Conservation (phyloP, 2,797 vertebrate genomes). For the Neomorphus geoffroyi region DNA sequence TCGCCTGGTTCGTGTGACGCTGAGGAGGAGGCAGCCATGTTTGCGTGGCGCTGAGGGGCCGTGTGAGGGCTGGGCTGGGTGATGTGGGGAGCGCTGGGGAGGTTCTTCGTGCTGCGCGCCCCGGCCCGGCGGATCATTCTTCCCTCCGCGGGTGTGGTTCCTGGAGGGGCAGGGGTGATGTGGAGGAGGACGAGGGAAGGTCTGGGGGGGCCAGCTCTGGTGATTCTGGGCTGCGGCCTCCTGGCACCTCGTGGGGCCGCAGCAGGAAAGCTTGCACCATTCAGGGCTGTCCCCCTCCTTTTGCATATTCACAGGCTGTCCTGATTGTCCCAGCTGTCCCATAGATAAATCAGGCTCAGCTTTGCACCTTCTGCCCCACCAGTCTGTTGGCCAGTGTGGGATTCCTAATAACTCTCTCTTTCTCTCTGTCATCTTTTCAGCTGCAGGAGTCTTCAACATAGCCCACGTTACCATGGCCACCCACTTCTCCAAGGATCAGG, state of each 20-base stretch:
- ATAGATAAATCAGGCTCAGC: fast-evolving
- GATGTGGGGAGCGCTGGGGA: neutral
- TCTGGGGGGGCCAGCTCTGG: fast-evolving
- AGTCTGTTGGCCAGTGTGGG: too few relatives aligned
- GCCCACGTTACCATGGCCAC: conserved; percentile 72
- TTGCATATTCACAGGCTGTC: fast-evolving
- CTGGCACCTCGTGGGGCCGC: neutral
- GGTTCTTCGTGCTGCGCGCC: neutral
- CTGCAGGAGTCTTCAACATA: conserved; percentile 44
- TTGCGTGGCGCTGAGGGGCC: neutral
- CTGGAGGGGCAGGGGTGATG: neutral
- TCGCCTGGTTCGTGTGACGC: neutral
- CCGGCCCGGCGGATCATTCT: neutral
- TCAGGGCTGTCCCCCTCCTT: fast-evolving
- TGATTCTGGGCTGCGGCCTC: neutral
- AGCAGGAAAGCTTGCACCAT: fast-evolving
- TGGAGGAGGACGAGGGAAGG: neutral
- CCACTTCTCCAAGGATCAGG: conserved; percentile 64
- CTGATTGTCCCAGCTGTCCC: fast-evolving
- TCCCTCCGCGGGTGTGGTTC: neutral
- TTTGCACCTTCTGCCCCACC: fast-evolving
- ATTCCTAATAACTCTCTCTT: neutral
- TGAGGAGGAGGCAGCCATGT: too few relatives aligned
- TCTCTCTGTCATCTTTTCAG: conserved; percentile 45
- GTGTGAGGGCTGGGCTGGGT: fast-evolving